Base-by-base conservation (phyloP, 35 echinoderm and acorn worm species). In the Stichopus chloronotus region DNA sequence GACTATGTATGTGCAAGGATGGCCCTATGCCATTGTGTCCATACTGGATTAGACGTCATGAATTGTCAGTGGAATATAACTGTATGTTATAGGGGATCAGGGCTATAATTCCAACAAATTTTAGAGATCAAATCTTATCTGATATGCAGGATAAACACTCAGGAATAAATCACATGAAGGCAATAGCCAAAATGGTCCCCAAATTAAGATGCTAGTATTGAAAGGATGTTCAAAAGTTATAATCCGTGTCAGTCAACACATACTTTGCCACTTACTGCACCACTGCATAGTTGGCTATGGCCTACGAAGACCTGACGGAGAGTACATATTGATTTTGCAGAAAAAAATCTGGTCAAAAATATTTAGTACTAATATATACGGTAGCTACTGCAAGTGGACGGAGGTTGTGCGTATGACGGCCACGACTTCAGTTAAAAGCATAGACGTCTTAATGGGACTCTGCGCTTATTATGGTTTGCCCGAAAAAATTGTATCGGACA, bases 1-100 rank as follows among this genome's bases (percentile, higher is more conserved):
- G 78, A 90, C 12, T 92, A 58, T 52, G 63, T 57, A 9, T 43
- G n/a, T 83, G 56, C 52, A 24, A 5, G 94, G 90, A 8, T 92
- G 90, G 94, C 88, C 88, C 14, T 16, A 76, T 16, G 63, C 21
- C 7, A 14, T 10, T 63, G 7, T 19, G 5, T 78, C 72, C 63
- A 11, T 94, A 55, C 61, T 88, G 9, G 5, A 23, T 14, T 8
- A 20, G 93, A 8, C 19, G 78, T 65, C 10, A 58, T 17, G 94
- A 94, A 61, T 63, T 94, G 60, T 94, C 94, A 57, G 61, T 92
- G 11, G 87, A 94, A 52, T 12, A 85, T 24, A 86, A 56, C 14
- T 94, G 90, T 94, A 52, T 94, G 7, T 52, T 94, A 25, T 94
- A 76, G 93, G 93, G 87, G 91, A 83, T 78, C 17, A 11, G 87